Base-by-base conservation (phyloP, 23 tunicate species). In the Oikopleura albicans region DNA sequence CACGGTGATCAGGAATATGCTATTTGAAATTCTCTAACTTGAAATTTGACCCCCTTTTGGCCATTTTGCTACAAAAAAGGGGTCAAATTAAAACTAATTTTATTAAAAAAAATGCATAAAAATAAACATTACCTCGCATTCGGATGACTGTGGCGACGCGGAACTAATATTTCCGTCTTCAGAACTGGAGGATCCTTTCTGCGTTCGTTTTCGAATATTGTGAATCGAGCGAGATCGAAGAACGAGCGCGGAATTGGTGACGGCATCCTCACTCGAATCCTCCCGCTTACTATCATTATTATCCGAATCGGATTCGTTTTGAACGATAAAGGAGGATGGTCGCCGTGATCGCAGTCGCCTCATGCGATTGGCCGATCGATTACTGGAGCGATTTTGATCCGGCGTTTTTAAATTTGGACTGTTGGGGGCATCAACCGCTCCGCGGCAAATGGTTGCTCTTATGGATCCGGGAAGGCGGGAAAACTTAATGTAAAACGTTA, bases 101-200 rank as follows among this genome's bases (percentile, higher is more conserved):
- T n/a, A n/a, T n/a, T n/a, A n/a, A n/a, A n/a, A n/a, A n/a, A n/a
- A n/a, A n/a, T n/a, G n/a, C n/a, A n/a, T n/a, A n/a, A n/a, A n/a
- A n/a, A n/a, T n/a, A n/a, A n/a, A n/a, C n/a, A n/a, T n/a, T 71
- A 71, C 79, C 79, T 71, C 79, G 79, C 37, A 2, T 34, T 34
- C 2, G 4, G 79, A 16, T 16, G 4, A 2, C 27, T 31, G 79
- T 12, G 79, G 79, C 37, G 79, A 71, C 2, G 33, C 79, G 2
- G 79, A 71, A 31, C 4, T 2, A 71, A 71, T 71, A 71, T 71
- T 27, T 16, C 37, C 79, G 31, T 71, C 79, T 22, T 71, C 79
- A 27, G 79, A 71, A 37, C 79, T 71, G 4, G 79, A 71, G 28
- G 79, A 16, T 16, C 31, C 37, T 71, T 29, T 16, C 36, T 71